Base-by-base conservation (phyloP, 2,888 invertebrate species). In the Anthrax anthrax region DNA sequence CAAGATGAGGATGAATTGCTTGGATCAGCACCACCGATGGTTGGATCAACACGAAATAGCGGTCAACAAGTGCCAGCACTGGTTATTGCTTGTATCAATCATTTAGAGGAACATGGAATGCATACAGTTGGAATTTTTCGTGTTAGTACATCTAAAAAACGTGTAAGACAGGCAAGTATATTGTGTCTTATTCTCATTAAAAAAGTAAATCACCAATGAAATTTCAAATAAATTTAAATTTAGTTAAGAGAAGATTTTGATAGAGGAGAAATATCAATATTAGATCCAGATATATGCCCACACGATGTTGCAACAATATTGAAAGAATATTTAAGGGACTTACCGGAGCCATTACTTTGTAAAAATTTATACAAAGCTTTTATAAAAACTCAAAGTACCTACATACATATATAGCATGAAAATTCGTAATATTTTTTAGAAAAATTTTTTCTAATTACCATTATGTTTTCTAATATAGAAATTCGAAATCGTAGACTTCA, bases 291-390 rank as follows among this genome's bases (percentile, higher is more conserved):
- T 40, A 84, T 84, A 57, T 87, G 88, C 68, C 90, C 92, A 1
- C 92, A 95, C 67, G 94, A 95, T 63, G 88, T 94, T 47, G 94
- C 91, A 10, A 87, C 90, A 0, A 73, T 95, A 37, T 76, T 95
- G 32, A 95, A 95, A 65, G 94, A 94, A 69, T 95, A 84, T 71
- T 80, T 95, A 55, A 72, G 95, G 43, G 94, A 95, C 64, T 71
- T 95, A 37, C 94, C 94, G 0, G 94, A 95, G 62, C 89, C 94
- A 10, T 72, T 95, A 51, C 77, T 95, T 38, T 91, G 91, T 62
- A 76, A 84, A 57, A 88, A 89, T 60, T 76, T 95, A 37, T 95
- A 94, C 65, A 77, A 80, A 45, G 85, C 90, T 52, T 92, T 95
- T 71, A 76, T 95, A 53, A 83, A 85, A 59, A 90, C 91, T 45